Evolutionary conservation across 2,797 vertebrate species (phyloP).

Genomic region (Aeoliscus strigatus): DNA sequence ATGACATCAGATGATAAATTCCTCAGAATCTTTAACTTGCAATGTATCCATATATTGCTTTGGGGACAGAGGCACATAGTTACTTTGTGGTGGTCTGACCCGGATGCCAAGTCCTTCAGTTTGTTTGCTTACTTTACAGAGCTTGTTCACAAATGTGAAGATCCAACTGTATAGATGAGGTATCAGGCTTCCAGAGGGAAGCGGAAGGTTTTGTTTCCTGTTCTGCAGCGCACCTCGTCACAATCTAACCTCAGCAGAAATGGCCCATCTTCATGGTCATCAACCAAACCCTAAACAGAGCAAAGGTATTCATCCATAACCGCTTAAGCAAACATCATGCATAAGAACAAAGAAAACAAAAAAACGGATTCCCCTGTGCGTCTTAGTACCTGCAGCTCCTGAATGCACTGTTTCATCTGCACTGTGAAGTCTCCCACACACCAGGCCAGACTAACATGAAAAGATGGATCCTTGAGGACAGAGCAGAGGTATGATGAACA

Average conservation of each 20-base stretch:
- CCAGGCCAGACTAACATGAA: constrained; percentile 94
- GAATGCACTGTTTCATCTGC: constrained; percentile 69
- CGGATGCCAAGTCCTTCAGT: not conserved
- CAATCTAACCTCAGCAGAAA: constrained; percentile 72
- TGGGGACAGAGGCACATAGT: not conserved
- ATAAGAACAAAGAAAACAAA: no score
- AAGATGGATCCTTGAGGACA: constrained; percentile 83
- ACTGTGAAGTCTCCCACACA: constrained; percentile 79
- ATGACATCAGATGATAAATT: no score
- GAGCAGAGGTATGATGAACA: not conserved
- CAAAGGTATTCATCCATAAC: not conserved
- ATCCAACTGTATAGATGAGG: not conserved
- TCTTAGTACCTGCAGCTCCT: constrained; percentile 81
- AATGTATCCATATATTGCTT: no score
- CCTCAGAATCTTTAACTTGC: no score
- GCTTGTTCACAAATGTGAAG: not conserved
- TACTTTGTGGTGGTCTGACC: not conserved
- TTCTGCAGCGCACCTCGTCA: constrained; percentile 82
- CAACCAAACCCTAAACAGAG: constrained; percentile 72
- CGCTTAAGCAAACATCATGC: not conserved
- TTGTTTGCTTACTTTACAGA: not conserved
- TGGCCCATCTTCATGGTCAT: constrained; percentile 79
- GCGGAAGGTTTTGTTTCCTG: constrained; percentile 87
- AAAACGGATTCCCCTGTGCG: not conserved
- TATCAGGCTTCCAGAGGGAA: constrained; percentile 68